phyloP scores from a whole-genome alignment of 2,797 vertebrate species.

The Enteromius afrohamiltoni region DNA sequence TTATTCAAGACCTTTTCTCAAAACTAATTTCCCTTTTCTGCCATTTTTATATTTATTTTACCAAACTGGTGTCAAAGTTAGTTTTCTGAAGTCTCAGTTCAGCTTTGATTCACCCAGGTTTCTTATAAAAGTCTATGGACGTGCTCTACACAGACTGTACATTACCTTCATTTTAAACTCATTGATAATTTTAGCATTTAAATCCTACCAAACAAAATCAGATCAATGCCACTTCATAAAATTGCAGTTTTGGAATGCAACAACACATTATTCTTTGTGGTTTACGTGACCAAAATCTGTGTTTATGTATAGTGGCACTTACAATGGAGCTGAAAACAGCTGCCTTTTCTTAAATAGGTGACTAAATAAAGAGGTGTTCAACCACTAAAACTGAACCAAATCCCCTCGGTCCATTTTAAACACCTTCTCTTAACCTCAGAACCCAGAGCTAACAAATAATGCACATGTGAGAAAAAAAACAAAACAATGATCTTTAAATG shows the following conservation, averaged over 20 bases:
- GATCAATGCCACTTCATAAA: background rate
- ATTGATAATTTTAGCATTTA: background rate
- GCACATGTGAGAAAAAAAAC: background rate
- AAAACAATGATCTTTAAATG: background rate
- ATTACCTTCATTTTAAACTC: background rate
- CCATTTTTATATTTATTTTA: background rate
- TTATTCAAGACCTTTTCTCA: background rate
- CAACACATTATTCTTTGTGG: background rate
- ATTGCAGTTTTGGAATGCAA: background rate
- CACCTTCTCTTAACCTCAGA: slow-evolving; percentile 6
- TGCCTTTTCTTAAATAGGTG: background rate
- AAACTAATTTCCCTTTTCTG: background rate
- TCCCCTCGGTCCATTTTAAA: background rate
- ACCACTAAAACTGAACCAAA: background rate
- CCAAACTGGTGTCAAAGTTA: background rate
- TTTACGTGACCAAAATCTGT: background rate
- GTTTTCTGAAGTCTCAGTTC: background rate
- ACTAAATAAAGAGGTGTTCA: background rate
- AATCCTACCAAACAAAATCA: background rate
- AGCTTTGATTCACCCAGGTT: background rate
- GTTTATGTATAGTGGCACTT: background rate
- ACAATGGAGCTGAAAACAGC: background rate
- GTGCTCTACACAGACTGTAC: background rate
- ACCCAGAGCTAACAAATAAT: background rate
- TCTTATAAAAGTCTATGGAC: background rate